A percentile compares a stretch with the other conserved stretches of the same genome.
phyloP scores from a whole-genome alignment of 2,888 invertebrate species.

The Epirrhoe alternata region DNA sequence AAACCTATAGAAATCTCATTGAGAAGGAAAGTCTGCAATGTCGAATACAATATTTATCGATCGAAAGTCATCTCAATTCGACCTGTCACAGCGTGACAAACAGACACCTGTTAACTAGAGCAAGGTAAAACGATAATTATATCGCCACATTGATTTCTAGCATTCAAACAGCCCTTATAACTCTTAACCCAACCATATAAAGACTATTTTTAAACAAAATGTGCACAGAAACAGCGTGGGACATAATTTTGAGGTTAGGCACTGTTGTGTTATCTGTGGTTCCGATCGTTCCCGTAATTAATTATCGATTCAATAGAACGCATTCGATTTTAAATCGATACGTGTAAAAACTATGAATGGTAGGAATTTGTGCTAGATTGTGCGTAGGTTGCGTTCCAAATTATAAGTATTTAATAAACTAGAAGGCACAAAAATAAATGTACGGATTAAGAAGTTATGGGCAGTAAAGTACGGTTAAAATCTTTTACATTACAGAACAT shows the following conservation, averaged over 20 bases:
- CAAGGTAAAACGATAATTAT: conserved; percentile 76
- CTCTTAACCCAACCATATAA: conserved; percentile 46
- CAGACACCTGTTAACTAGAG: conserved; percentile 65
- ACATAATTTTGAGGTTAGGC: conserved; percentile 68
- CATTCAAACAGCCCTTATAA: conserved; percentile 37
- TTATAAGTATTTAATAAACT: conserved; percentile 7
- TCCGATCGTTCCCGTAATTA: conserved; percentile 65
- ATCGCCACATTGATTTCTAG: conserved; percentile 59
- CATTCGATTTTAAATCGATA: conserved; percentile 59
- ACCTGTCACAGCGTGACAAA: conserved; percentile 45
- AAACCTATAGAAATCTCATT: conserved; percentile 9
- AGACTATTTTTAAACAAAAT: conserved; percentile 44
- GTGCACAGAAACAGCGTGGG: conserved; percentile 59
- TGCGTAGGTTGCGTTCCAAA: conserved; percentile 32
- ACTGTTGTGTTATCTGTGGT: conserved; percentile 24
- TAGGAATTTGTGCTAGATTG: conserved; percentile 55
- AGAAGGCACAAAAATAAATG: background rate
- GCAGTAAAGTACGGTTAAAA: background rate
- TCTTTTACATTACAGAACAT: background rate
- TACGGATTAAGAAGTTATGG: conserved; percentile 1
- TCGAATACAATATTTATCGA: conserved; percentile 23
- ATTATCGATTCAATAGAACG: conserved; percentile 65
- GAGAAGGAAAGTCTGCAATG: conserved; percentile 20
- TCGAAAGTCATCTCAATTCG: conserved; percentile 39
- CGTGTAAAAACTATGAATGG: conserved; percentile 60